Conservation (phyloP, 2,888 invertebrate genomes). For the Spilosoma lubricipeda region DNA sequence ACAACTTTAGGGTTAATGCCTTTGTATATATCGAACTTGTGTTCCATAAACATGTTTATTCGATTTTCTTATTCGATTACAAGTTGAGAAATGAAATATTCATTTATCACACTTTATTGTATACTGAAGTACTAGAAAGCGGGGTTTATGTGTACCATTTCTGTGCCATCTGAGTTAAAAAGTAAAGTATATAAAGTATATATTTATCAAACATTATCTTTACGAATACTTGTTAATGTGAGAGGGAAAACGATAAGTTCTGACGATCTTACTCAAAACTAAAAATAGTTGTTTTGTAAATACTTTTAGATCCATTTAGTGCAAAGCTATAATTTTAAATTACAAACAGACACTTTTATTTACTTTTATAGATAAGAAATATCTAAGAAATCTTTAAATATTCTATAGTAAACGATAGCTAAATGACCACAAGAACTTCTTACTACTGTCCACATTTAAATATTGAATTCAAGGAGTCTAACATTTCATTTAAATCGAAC, state of each 20-base stretch:
- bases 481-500: neutral
- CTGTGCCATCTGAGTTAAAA: neutral
- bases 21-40: conserved; percentile 40
- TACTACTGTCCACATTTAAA: neutral
- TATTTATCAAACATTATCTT: too few relatives aligned
- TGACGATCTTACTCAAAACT: too few relatives aligned
- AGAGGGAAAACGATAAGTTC: too few relatives aligned
- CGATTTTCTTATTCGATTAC: conserved; percentile 26
- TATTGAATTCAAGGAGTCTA: neutral
- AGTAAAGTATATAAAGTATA: neutral
- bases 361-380: too few relatives aligned
- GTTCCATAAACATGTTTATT: conserved; percentile 33
- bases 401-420: neutral
- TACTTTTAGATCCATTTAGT: too few relatives aligned
- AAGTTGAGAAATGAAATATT: conserved; percentile 21
- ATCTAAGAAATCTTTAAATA: neutral
- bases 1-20: conserved; percentile 41
- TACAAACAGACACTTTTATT: too few relatives aligned
- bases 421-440: neutral
- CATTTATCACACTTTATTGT: neutral
- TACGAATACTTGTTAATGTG: too few relatives aligned
- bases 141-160: neutral
- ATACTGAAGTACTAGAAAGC: neutral
- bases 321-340: too few relatives aligned
- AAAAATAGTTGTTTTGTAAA: too few relatives aligned